Base-by-base conservation (phyloP, 2,888 invertebrate genomes). In the Merodon equestris region DNA sequence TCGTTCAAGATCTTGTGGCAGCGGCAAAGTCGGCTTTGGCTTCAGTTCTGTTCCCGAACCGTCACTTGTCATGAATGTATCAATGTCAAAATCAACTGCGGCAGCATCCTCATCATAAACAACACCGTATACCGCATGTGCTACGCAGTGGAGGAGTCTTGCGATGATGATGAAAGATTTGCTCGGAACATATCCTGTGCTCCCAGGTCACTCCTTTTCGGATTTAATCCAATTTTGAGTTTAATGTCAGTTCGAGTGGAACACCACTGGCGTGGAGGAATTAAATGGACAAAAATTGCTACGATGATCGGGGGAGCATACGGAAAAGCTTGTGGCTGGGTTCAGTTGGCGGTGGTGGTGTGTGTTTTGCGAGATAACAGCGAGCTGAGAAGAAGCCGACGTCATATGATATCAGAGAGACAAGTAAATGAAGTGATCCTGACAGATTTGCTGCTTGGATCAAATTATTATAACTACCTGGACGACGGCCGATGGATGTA, bases 181-280 rank as follows among this genome's bases (percentile, higher is more conserved):
- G 73, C 61, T 72, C 54, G 58, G 68, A 74, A 54, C 79, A 79
- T 79, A 79, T 79, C 79, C 79, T 76, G n/a, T n/a, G 74, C 79
- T 79, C 68, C 63, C 68, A 74, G 58, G 64, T 79, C 79, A 54
- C 74, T 74, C 70, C 70, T 60, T 79, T 10, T n/a, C 10, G 42
- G 60, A 74, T 51, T 79, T 79, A 79, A 79, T 79, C 79, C 79
- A 79, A 79, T 79, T 79, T 79, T 79, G 74, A 79, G 64, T 79
- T 79, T 79, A 74, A 68, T 70, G 74, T 79, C 79, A 79, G 74
- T 70, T 79, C 74, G 54, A 79, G 79, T 79, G 79, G 79, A 79
- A 79, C 79, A 79, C 45, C 44, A 48, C 44, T 51, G n/a, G 45
- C 13, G 50, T 38, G 56, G 48, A 15, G 57, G 73, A 73, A 63